Base-by-base conservation (phyloP, 2,888 invertebrate genomes). In the Serripes groenlandicus region DNA sequence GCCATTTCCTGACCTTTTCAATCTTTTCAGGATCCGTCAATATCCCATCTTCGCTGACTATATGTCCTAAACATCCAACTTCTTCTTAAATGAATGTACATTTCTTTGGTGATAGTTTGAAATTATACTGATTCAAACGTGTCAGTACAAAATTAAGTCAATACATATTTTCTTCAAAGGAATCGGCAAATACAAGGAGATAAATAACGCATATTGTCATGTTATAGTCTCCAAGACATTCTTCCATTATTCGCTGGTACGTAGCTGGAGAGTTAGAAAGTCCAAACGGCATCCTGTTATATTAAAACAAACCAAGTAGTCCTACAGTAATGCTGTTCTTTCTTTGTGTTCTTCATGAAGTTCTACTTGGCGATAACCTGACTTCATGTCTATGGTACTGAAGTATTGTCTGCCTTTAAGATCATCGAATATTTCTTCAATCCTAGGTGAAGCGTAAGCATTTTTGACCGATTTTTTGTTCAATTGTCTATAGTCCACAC, bases 341-440 rank as follows among this genome's bases (percentile, higher is more conserved):
- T 77, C 73, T n/a, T 78, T 81, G 62, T 86, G 76, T 11, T 34
- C 26, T 64, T 87, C 85, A 34, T 78, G 73, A 32, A 86, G 23
- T 37, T 76, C 85, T 3, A 83, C 69, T 52, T 87, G 87, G 68
- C 77, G 73, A 49, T 83, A 83, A 3, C 85, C 87, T 35, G 52
- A 56, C 64, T 83, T 85, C 82, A 85, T 77, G 69, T 81, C 79
- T 15, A 77, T 64, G 7, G 66, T 62, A 26, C 75, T 62, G 35
- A 86, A 86, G 37, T 60, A 84, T 32, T 37, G 75, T 4, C 52
- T 37, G 0, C 87, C 87, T 1, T 69, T 30, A n/a, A 89, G 35
- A 2, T 18, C 42, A 34, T 87, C 82, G n/a, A 89, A 42, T 0
- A 83, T 34, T n/a, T 89, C 86, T 23, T 89, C 85, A 23, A 87